Conservation (phyloP, 2,888 invertebrate genomes). For the Eulithis testata region DNA sequence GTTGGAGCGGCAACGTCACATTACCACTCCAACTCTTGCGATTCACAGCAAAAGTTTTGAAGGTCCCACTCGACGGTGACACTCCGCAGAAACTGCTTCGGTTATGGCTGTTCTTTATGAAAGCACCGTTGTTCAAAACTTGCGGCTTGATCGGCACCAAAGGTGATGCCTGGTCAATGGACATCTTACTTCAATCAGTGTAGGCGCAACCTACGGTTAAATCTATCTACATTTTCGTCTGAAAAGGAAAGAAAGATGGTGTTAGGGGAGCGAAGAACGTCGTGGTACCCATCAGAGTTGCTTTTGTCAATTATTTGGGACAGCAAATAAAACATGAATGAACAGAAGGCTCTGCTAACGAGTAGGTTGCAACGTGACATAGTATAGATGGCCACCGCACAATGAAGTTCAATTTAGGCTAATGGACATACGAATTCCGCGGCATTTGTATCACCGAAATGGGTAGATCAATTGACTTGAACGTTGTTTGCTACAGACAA, state of each 20-base stretch:
- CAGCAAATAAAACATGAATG: slow-evolving; percentile 49
- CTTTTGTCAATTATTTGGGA: slow-evolving; percentile 47
- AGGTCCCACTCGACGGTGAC: slow-evolving; percentile 76
- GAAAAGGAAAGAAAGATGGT: slow-evolving; percentile 71
- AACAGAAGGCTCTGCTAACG: slow-evolving; percentile 50
- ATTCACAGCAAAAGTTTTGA: slow-evolving; percentile 81
- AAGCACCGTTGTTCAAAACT: slow-evolving; percentile 80
- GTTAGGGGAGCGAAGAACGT: slow-evolving; percentile 51
- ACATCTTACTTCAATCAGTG: slow-evolving; percentile 76
- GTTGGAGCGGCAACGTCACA: slow-evolving; percentile 79
- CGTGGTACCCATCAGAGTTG: slow-evolving; percentile 66
- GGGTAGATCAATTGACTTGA: slow-evolving; percentile 27
- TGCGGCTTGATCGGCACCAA: slow-evolving; percentile 82
- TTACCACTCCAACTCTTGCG: slow-evolving; percentile 84
- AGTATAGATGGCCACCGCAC: slow-evolving; percentile 55
- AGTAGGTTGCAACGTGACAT: slow-evolving; percentile 56
- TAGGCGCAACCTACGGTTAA: slow-evolving; percentile 64
- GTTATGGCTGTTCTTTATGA: slow-evolving; percentile 82
- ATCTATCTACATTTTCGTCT: slow-evolving; percentile 82
- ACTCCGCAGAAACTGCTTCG: slow-evolving; percentile 83
- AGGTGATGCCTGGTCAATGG: slow-evolving; percentile 82
- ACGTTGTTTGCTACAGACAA: slow-evolving; percentile 2
- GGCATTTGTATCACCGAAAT: slow-evolving; percentile 44
- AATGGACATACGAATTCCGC: slow-evolving; percentile 63
- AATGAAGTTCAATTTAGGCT: slow-evolving; percentile 71